A percentile compares a stretch with the other conserved stretches of the same genome.
phyloP scores from a whole-genome alignment of 2,797 vertebrate genomes.

The Fringilla coelebs region DNA sequence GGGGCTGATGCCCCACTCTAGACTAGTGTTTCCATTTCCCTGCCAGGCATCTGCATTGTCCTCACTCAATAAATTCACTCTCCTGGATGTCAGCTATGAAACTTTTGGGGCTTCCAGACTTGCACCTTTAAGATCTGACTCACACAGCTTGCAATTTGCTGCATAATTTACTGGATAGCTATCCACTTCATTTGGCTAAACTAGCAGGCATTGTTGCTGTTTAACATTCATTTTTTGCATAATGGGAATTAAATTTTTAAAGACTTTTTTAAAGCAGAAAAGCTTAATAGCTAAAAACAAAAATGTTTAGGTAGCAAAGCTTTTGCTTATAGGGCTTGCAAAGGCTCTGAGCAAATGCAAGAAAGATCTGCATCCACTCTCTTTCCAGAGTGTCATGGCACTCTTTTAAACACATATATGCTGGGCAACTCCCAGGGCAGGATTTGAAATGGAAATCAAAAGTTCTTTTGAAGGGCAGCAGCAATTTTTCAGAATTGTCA shows the following conservation, averaged over 20 bases:
- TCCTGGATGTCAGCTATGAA: background rate
- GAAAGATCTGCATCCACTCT: background rate
- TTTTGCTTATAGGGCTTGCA: background rate
- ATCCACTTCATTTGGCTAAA: background rate
- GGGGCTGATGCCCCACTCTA: background rate
- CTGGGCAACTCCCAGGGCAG: background rate
- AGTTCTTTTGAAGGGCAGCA: background rate
- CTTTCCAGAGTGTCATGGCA: background rate
- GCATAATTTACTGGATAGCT: background rate
- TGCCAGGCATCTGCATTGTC: background rate
- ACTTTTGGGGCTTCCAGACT: background rate
- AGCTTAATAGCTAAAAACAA: background rate
- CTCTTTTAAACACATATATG: background rate
- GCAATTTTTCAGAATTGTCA: background rate
- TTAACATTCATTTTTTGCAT: background rate
- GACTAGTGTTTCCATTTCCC: background rate
- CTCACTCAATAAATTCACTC: background rate
- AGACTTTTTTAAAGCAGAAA: background rate
- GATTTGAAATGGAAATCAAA: background rate
- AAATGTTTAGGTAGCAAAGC: background rate
- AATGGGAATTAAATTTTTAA: background rate
- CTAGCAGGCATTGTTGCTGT: background rate
- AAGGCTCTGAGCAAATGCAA: background rate
- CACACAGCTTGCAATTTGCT: background rate
- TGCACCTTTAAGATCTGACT: background rate